Evolutionary conservation across 2,797 vertebrate genomes (phyloP), one percentile per base, ranked within the genome.

Genomic region (Hafferia zeledoni): DNA sequence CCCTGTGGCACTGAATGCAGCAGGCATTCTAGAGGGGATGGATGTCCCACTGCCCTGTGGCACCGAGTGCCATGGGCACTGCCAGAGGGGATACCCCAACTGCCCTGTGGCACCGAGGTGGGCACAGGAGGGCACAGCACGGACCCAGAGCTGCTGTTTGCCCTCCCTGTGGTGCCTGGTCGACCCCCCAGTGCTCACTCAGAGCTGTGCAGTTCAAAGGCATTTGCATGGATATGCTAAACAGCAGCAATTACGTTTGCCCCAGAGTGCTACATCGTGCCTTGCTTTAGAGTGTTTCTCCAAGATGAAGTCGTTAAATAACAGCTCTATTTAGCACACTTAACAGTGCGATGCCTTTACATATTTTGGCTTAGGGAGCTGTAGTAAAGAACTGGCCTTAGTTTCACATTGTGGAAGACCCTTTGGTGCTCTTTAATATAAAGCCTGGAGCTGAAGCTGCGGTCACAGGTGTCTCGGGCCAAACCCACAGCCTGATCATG

Each of bases 31-130:
- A 25, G 47, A 13, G 46, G 47, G 47, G 47, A 47, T 14, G 46
- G 46, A 47, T 25, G 23, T 13, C 46, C 47, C 47, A 46, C 46
- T 46, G 46, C 46, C 46, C 46, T 23, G 22, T 47, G 46, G 49
- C 25, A 41, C 39, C 39, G 39, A 39, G 39, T 39, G 39, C 39
- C 5, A 13, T 11, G 46, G 11, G 46, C 46, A 47, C 13, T 47
- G n/a, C 46, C 46, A 47, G 46, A 13, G 46, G 43, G 43, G 43
- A 44, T 44, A 11, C 22, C 44, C 43, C 41, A 46, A 46, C 22
- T 64, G 61, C 56, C 44, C 44, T 46, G 9, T 46, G 44, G 44
- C 49, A 50, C 49, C 24, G 13, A 50, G 98, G 99, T 99, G 97
- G 97, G 97, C 15, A 14, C 37, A 17, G 69, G 5, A 53, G 19